Base-by-base conservation (phyloP, 2,113 vertebrate species). In the Condylura cristata region DNA sequence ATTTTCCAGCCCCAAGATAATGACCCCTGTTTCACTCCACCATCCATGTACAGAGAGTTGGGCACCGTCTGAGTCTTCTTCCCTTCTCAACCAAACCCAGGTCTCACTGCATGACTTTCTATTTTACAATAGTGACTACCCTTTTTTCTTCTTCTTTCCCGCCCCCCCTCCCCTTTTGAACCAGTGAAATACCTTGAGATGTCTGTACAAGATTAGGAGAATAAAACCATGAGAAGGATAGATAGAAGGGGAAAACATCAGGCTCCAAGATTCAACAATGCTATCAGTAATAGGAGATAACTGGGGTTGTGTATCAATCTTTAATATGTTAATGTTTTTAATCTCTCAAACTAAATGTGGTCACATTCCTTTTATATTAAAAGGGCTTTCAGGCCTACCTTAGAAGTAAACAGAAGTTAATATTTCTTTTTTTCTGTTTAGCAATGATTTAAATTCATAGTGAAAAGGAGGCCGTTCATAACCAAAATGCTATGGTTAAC, bases 401-500 rank as follows among this genome's bases (percentile, higher is more conserved):
- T 32, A 9, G 44, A 95, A 84, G 32, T 89, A 81, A 78, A 20
- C 2, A 84, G 51, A 93, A 88, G 44, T 78, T 90, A 72, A 61
- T 95, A 41, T 81, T 87, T 63, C 39, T 81, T 84, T 30, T 30
- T 89, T 90, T 79, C 53, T 46, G 26, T 84, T 89, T 90, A 76
- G 39, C 7, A 96, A 9, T 66, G 32, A 75, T 80, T 86, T 86
- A 96, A 96, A 88, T 89, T 80, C 44, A 32, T 68, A 72, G 48
- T 87, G 74, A 90, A 95, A 93, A 51, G 41, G 56, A 74, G 63
- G 56, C 44, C 30, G 81, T 46, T 88, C 76, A 75, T 90, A 90
- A 93, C 58, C 66, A 95, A 97, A 94, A 81, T 81, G 56, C 26
- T 71, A 44, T 65, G 8, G 75, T 86, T 91, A 80, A 95, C 61